phyloP scores from a whole-genome alignment of 2,888 invertebrate genomes.

The Phaedon cochleariae region DNA sequence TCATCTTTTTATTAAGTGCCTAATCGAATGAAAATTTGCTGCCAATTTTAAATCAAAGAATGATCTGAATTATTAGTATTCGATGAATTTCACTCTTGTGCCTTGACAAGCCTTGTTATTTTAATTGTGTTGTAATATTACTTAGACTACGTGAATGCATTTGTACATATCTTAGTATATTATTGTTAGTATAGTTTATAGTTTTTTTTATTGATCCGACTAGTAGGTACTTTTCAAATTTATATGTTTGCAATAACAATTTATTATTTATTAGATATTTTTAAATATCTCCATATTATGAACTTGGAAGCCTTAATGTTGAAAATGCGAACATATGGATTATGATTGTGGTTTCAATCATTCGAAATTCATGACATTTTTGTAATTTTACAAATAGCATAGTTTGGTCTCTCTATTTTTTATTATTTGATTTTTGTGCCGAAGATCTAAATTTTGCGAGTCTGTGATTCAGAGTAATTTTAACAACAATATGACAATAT shows the following conservation, averaged over 20 bases:
- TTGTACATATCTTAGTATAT: constrained; percentile 44
- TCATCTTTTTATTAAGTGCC: constrained; percentile 27
- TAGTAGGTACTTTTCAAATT: constrained; percentile 33
- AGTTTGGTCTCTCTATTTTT: constrained; percentile 39
- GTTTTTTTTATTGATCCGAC: constrained; percentile 34
- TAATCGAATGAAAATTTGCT: constrained; percentile 7
- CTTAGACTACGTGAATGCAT: constrained; percentile 49
- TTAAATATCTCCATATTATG: constrained; percentile 8
- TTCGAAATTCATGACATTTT: constrained; percentile 33
- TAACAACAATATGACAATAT: constrained; percentile 43
- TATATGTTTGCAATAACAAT: constrained; percentile 34
- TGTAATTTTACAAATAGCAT: constrained; percentile 24
- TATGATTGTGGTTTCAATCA: constrained; percentile 17
- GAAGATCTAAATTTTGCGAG: constrained; percentile 45
- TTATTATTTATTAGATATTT: constrained; percentile 31
- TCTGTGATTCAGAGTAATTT: constrained; percentile 54
- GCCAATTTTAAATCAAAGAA: background rate
- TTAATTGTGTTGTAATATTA: constrained; percentile 53
- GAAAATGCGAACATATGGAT: constrained; percentile 30
- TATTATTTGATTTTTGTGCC: constrained; percentile 28
- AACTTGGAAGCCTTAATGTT: constrained; percentile 20
- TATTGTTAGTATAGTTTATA: constrained; percentile 39
- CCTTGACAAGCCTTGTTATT: constrained; percentile 51
- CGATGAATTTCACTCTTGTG: constrained; percentile 38
- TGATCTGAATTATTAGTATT: constrained; percentile 7